phyloP scores from a whole-genome alignment of 2,113 vertebrate species.

The Oxyura jamaicensis region DNA sequence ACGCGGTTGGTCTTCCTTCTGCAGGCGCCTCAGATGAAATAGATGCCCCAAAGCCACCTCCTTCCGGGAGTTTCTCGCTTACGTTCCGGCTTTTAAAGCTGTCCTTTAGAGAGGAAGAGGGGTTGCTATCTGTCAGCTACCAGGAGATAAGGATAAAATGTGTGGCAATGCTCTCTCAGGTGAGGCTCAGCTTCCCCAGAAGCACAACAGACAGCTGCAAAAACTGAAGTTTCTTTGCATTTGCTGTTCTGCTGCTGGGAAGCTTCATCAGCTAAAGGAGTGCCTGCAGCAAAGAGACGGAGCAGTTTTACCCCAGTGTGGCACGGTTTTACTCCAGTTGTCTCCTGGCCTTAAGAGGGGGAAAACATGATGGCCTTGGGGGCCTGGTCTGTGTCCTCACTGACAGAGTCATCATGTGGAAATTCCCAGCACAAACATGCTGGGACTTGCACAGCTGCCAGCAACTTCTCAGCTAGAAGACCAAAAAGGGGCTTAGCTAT shows the following conservation, averaged over 20 bases:
- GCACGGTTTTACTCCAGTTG: background rate
- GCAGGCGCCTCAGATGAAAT: background rate
- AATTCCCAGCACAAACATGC: background rate
- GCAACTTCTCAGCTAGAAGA: background rate
- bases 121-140: background rate
- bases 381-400: accelerated
- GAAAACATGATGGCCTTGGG: background rate
- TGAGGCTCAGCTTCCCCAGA: background rate
- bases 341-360: background rate
- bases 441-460: background rate
- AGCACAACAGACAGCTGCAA: background rate
- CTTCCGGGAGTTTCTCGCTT: background rate
- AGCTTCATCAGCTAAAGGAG: background rate
- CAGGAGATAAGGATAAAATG: background rate
- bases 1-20: background rate
- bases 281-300: background rate
- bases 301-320: background rate
- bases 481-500: background rate
- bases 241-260: background rate
- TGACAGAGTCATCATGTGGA: background rate
- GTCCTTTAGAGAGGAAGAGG: background rate
- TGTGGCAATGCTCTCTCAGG: background rate
- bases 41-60: background rate
- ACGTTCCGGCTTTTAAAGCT: background rate
- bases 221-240: background rate